A percentile compares a stretch with the other conserved stretches of the same genome.
These are phyloP conservation scores for Clostera curtula DNA, from an alignment of 2,888 invertebrate genomes.

Conservation along the genomic window DNA sequence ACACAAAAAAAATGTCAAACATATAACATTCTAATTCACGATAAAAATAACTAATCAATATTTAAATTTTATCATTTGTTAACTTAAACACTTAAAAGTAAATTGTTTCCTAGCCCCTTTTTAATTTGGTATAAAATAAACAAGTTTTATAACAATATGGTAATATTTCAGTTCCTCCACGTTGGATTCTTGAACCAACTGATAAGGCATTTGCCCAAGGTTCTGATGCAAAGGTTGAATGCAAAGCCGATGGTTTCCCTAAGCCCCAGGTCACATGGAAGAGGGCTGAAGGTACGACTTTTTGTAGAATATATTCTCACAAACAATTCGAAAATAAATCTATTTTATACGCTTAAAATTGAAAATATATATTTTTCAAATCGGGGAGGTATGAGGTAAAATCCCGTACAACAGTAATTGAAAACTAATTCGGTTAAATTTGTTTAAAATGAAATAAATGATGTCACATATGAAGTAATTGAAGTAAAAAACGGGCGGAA, in stretches of 20 bases:
- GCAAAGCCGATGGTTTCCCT: conserved; percentile 96
- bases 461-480: too few species aligned
- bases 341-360: neutral
- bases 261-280: conserved; percentile 96
- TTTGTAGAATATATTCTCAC: neutral
- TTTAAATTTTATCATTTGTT: too few species aligned
- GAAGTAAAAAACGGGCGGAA: too few species aligned
- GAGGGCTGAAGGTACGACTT: conserved; percentile 89
- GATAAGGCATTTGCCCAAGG: conserved; percentile 97
- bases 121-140: conserved; percentile 1
- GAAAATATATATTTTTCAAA: conserved; percentile 4
- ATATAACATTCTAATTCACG: too few species aligned
- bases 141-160: conserved; percentile 27
- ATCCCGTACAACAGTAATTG: too few species aligned
- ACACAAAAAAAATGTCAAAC: too few species aligned
- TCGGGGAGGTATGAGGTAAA: too few species aligned
- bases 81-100: too few species aligned
- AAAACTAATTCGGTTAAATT: too few species aligned
- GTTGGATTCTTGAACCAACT: conserved; percentile 96
- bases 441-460: too few species aligned
- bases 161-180: conserved; percentile 88
- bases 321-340: conserved; percentile 1
- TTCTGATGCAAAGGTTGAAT: conserved; percentile 94
- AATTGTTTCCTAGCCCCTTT: too few species aligned
- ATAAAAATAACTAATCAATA: too few species aligned